phyloP scores from a whole-genome alignment of 2,888 invertebrate species.

The Scaptomyza parva region DNA sequence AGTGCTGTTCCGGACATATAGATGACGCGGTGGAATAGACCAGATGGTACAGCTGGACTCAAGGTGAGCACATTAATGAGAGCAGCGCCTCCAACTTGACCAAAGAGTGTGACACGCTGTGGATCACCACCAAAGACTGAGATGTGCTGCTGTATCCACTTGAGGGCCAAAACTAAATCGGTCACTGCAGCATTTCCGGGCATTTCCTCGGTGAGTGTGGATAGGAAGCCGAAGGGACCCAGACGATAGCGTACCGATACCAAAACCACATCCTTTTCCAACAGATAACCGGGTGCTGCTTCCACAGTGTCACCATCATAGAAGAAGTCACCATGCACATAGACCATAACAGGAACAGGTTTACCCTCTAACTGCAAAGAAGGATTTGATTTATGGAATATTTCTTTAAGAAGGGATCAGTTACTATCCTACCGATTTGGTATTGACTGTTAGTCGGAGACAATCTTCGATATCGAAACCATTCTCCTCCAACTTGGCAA shows the following conservation, averaged over 20 bases:
- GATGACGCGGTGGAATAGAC: conserved; percentile 86
- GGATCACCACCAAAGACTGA: conserved; percentile 86
- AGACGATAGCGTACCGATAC: conserved; percentile 86
- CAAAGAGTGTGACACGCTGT: conserved; percentile 85
- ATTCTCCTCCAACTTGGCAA: conserved; percentile 62
- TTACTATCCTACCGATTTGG: conserved; percentile 77
- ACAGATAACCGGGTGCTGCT: conserved; percentile 83
- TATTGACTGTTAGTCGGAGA: conserved; percentile 77
- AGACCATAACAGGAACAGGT: conserved; percentile 84
- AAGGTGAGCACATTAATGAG: conserved; percentile 85
- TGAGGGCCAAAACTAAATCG: conserved; percentile 85
- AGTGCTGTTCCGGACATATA: conserved; percentile 86
- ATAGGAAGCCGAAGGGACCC: conserved; percentile 86
- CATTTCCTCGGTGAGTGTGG: conserved; percentile 85
- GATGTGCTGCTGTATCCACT: conserved; percentile 86
- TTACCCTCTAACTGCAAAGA: conserved; percentile 67
- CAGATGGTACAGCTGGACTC: conserved; percentile 84
- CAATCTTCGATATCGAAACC: conserved; percentile 82
- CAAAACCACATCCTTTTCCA: conserved; percentile 85
- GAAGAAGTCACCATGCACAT: conserved; percentile 85
- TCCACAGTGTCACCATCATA: conserved; percentile 82
- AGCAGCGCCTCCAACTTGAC: conserved; percentile 86
- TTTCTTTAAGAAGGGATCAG: not conserved
- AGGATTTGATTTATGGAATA: not conserved
- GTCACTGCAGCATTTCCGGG: conserved; percentile 86